Evolutionary conservation across 2,888 invertebrate genomes (phyloP).

Genomic region (Catocala sponsa): DNA sequence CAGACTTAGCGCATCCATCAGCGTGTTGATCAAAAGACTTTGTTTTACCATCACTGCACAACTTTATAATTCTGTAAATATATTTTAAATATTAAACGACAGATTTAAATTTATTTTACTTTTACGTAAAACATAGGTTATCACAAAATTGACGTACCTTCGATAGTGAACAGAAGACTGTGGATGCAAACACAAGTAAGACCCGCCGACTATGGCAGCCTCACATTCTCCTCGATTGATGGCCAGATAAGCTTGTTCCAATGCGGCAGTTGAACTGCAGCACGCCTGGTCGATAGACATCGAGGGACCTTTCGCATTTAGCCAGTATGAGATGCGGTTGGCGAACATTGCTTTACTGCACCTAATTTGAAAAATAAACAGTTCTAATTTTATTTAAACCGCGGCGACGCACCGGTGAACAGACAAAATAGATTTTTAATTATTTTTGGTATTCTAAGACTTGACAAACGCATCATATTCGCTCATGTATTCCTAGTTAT

Average conservation of each 20-base stretch:
- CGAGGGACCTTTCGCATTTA: conserved; percentile 76
- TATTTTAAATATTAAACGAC: too few relatives aligned
- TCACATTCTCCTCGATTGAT: conserved; percentile 71
- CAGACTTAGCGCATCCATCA: conserved; percentile 93
- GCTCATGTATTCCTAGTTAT: too few relatives aligned
- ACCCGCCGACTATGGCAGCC: conserved; percentile 89
- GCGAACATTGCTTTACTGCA: conserved; percentile 75
- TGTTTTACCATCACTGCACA: conserved; percentile 94
- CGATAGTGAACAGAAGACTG: conserved; percentile 68
- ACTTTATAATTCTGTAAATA: conserved; percentile 58
- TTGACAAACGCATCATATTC: too few relatives aligned
- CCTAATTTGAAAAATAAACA: conserved; percentile 44
- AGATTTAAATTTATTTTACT: too few relatives aligned
- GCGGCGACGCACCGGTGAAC: too few relatives aligned
- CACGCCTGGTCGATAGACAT: conserved; percentile 68
- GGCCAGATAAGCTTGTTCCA: conserved; percentile 69
- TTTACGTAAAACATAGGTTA: too few relatives aligned
- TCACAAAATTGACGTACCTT: conserved; percentile 54
- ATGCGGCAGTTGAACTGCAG: conserved; percentile 66
- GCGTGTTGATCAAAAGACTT: conserved; percentile 95
- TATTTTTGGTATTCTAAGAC: too few relatives aligned
- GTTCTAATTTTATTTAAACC: background rate
- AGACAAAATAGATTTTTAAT: too few relatives aligned
- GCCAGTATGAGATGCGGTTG: conserved; percentile 78
- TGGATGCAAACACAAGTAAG: conserved; percentile 88